Evolutionary conservation across 2,797 vertebrate species (phyloP), one percentile per base, ranked within the genome.

Genomic region (Sparidentex hasta): DNA sequence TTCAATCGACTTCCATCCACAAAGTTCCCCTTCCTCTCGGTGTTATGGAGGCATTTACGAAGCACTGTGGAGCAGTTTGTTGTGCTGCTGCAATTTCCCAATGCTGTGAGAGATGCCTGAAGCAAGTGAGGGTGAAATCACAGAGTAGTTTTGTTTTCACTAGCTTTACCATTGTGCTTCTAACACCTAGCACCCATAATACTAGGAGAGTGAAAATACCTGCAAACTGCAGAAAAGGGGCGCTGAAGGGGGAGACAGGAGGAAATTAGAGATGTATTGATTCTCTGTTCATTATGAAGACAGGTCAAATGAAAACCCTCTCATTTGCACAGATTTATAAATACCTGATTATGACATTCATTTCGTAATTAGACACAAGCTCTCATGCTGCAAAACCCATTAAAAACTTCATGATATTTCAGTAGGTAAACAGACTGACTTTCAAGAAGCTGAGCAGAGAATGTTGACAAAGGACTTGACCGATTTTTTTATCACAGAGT

Each of bases 51-150:
- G 50, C 51, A 48, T 82, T 59, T 74, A 8, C 61, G 23, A 70
- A 71, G 55, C 12, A 3, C 76, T 76, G 69, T 79, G 71, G 63
- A 55, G 65, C 69, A 68, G 75, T 83, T 81, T 85, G 71, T 87
- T 84, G 78, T 74, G 65, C 56, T 59, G 84, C 77, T 79, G 72
- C 85, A 81, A 66, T 71, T 90, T 81, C 52, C 69, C 76, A 56
- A 55, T 65, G 80, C 88, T 85, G 71, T 76, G 87, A 90, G 82
- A 87, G 69, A 77, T 17, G 93, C 93, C 93, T 87, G 76, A 43
- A 93, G 93, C 93, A 80, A 90, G 85, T 65, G 33, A 82, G 77
- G 82, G 62, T 78, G 85, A 92, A 91, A 95, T 94, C 93, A 94
- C 88, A 93, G 76, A 89, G 78, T 83, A 58, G 76, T 89, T 93